Evolutionary conservation across 2,797 vertebrate species (phyloP), one percentile per base, ranked within the genome.

Genomic region (Neopelma chrysocephalum): DNA sequence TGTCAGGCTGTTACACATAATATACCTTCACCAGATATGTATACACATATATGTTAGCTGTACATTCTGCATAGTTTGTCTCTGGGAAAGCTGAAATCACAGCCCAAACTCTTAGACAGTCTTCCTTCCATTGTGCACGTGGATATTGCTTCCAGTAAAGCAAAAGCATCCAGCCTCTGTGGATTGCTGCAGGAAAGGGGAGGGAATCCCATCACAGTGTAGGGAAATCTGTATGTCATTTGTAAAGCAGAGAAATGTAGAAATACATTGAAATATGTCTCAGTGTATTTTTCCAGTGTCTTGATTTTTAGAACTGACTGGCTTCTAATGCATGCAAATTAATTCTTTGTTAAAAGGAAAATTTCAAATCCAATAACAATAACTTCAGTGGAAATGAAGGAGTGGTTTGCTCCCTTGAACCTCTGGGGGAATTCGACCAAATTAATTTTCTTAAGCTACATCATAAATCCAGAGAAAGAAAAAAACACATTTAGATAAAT

Each of bases 381-480:
- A 62, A 38, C 18, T 95, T 86, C 70, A 80, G 25, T 79, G 32
- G 76, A 94, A 96, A 79, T 87, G 70, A 94, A 95, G 83, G 75
- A 94, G 45, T 61, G 53, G 56, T 64, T 94, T 96, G 69, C 57
- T 48, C 40, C 57, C 56, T 94, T 84, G 81, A 94, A 92, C 82
- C 82, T 87, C 69, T 90, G 29, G 42, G 53, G 60, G 78, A 77
- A 96, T 94, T 92, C 27, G 9, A 87, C 50, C 57, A 97, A 93
- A 96, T 96, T 96, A 95, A 97, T 96, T 94, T 91, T 75, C 75
- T 95, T 87, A 95, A 90, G 36, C 53, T 91, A 73, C n/a, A 73
- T 78, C 68, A 92, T 77, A 97, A 94, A 93, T 91, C 47, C 82
- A 93, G 78, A 80, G 90, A 80, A 58, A 87, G 76, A 69, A 87